Base-by-base conservation (phyloP, 2,113 vertebrate genomes). In the Pedionomus torquatus region DNA sequence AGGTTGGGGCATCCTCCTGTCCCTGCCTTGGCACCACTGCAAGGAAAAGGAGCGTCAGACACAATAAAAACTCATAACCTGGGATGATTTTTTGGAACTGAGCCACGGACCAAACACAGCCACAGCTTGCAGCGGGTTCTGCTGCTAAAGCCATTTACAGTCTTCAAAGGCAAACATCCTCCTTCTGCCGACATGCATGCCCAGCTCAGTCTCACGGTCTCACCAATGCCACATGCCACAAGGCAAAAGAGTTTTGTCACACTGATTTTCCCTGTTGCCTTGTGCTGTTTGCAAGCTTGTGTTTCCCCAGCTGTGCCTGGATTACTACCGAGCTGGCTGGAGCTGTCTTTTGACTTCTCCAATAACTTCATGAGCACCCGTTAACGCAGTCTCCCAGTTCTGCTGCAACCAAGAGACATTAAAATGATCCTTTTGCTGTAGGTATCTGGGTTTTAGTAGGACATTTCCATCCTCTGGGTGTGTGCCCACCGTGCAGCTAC, bases 31-130 rank as follows among this genome's bases (percentile, higher is more conserved):
- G 44, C 82, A 65, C 8, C n/a, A 3, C 41, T 4, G 25, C 37
- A 1, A n/a, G 31, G 54, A 46, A 24, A 43, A 51, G 4, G 2
- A 7, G 55, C 39, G 0, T 11, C 58, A 9, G 33, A 7, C 49
- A 7, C 24, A 4, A 7, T 0, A 0, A 7, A 21, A 33, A 4
- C 3, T 23, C 13, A 1, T 23, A 8, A 31, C 37, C n/a, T 3
- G 43, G 51, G 55, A 19, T 13, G 61, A 5, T 13, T 66, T 14
- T 17, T 49, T 3, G 95, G 83, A 54, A 13, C 11, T 1, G 17
- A 23, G 6, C 2, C 4, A 4, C 1, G n/a, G 41, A 0, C 23
- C 41, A 15, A 26, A 8, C 83, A 7, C 30, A 7, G 83, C 25
- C 80, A 1, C 28, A 33, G 46, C 25, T 72, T 14, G 65, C 26